phyloP scores from a whole-genome alignment of 2,888 invertebrate genomes.

The Helleia helle region DNA sequence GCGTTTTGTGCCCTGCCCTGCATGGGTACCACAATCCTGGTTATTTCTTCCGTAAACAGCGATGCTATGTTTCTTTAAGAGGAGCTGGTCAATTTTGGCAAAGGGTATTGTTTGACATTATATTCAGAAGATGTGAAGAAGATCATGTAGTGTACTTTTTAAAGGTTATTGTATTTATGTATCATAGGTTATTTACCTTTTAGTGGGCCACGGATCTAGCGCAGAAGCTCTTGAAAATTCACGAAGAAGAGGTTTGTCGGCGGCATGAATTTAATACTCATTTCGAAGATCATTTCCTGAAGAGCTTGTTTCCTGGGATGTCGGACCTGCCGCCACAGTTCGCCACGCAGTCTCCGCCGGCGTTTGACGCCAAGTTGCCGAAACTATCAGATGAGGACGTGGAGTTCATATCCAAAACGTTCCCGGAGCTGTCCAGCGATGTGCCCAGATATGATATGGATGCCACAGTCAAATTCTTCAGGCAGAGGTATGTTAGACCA shows the following conservation, averaged over 20 bases:
- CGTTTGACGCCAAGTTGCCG: constrained; percentile 84
- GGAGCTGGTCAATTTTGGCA: no score
- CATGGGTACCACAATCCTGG: no score
- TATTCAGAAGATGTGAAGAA: no score
- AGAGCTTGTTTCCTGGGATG: constrained; percentile 91
- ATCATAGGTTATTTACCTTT: constrained; percentile 1
- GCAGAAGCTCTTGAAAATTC: constrained; percentile 83
- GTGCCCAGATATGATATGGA: constrained; percentile 81
- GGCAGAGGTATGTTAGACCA: constrained; percentile 65
- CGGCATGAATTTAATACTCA: constrained; percentile 84
- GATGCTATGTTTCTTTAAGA: no score
- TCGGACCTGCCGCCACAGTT: constrained; percentile 88
- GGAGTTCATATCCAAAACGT: constrained; percentile 74
- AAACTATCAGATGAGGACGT: constrained; percentile 76
- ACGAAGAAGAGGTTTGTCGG: constrained; percentile 86
- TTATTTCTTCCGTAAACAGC: no score
- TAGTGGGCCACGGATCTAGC: constrained; percentile 91
- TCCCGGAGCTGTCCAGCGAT: constrained; percentile 79
- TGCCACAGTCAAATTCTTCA: constrained; percentile 81
- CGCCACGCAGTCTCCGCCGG: constrained; percentile 84
- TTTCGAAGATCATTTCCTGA: constrained; percentile 90
- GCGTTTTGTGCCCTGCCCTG: no score
- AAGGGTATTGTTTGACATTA: no score
- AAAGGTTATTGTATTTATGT: no score
- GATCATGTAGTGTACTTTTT: no score